phyloP scores from a whole-genome alignment of 2,113 vertebrate genomes.

The Mastomys coucha region DNA sequence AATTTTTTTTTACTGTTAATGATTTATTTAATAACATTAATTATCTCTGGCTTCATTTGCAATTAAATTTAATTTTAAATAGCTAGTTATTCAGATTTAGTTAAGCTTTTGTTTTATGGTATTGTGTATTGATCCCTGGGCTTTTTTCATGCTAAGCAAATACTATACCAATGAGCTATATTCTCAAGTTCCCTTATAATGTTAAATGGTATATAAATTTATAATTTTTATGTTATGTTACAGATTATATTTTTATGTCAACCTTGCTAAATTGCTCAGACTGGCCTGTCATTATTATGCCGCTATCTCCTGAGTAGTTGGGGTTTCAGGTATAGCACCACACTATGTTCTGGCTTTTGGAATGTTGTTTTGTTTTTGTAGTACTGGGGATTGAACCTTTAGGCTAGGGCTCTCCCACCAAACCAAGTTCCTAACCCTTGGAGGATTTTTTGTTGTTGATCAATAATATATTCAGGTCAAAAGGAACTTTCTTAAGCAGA shows the following conservation, averaged over 20 bases:
- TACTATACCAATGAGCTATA: not conserved
- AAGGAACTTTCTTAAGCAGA: slow-evolving; percentile 66
- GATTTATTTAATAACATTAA: slow-evolving; percentile 72
- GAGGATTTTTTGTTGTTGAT: not conserved
- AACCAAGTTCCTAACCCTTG: not conserved
- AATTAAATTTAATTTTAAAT: slow-evolving; percentile 52
- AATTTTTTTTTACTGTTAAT: slow-evolving; percentile 64
- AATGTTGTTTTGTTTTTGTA: not conserved
- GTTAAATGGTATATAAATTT: not conserved
- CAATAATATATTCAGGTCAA: slow-evolving; percentile 30
- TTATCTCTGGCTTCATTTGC: slow-evolving; percentile 67
- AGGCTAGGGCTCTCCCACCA: not conserved
- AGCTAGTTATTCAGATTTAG: slow-evolving; percentile 24
- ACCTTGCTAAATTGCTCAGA: not conserved
- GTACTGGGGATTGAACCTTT: not conserved
- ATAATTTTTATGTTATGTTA: not conserved
- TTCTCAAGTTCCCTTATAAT: not conserved
- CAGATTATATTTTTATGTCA: not conserved
- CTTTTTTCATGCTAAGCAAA: not conserved
- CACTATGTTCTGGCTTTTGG: not conserved
- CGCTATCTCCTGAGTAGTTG: not conserved
- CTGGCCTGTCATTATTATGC: not conserved
- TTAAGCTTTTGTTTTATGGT: not conserved
- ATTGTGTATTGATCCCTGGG: not conserved
- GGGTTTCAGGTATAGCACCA: not conserved